Percentiles rank a stretch among this genome's conserved stretches.
phyloP scores from a whole-genome alignment of 2,113 vertebrate genomes.

The Sturnira hondurensis region DNA sequence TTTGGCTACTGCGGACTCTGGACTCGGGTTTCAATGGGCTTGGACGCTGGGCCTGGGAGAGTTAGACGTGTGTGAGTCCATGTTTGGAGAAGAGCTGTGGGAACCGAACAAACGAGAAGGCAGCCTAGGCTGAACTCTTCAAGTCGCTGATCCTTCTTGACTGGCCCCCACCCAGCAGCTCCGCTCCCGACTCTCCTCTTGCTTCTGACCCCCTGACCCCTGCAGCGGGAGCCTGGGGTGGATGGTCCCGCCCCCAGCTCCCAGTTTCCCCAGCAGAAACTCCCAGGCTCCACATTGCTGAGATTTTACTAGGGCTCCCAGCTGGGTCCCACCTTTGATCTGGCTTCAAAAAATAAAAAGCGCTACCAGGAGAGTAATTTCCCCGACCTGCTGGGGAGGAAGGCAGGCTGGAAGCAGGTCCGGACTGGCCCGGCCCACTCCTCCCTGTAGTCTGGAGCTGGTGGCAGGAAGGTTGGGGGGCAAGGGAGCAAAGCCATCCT shows the following conservation, averaged over 20 bases:
- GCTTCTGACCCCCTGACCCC: slow-evolving; percentile 31
- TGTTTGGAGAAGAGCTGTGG: not conserved
- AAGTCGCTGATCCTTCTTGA: not conserved
- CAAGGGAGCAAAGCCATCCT: not conserved
- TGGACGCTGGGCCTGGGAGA: not conserved
- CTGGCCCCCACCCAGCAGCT: not conserved
- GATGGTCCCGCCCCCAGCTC: slow-evolving; percentile 1
- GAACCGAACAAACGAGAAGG: not conserved
- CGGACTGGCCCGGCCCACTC: slow-evolving; percentile 69
- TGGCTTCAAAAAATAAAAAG: slow-evolving; percentile 77
- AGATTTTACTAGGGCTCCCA: slow-evolving; percentile 74
- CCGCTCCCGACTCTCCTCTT: not conserved
- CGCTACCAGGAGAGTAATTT: slow-evolving; percentile 67
- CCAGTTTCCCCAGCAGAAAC: slow-evolving; percentile 50
- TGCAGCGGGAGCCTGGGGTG: not conserved
- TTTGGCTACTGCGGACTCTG: not conserved
- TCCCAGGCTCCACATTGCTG: slow-evolving; percentile 56
- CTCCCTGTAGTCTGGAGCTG: slow-evolving; percentile 31
- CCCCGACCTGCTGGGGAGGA: slow-evolving; percentile 40
- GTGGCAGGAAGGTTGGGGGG: not conserved
- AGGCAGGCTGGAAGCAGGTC: slow-evolving; percentile 69
- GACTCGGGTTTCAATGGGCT: not conserved
- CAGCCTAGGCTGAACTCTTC: not conserved
- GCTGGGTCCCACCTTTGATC: slow-evolving; percentile 78
- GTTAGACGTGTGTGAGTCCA: not conserved